These are phyloP conservation scores for Manacus vitellinus DNA, from an alignment of 2,113 vertebrate species.

Conservation along the genomic window DNA sequence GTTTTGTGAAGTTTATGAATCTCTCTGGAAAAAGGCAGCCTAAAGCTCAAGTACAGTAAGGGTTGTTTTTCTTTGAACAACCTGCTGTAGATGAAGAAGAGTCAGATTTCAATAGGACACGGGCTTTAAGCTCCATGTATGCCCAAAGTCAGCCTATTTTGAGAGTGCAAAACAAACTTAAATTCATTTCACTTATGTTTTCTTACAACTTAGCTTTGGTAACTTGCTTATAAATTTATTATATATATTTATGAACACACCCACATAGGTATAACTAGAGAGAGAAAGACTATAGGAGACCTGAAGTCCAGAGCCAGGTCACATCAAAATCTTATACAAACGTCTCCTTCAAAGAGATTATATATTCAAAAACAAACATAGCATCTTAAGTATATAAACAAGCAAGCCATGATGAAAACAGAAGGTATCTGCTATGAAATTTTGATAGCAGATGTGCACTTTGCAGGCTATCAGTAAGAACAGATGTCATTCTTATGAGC, in stretches of 20 bases:
- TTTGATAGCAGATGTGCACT: background rate
- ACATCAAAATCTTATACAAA: background rate
- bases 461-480: background rate
- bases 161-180: background rate
- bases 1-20: constrained; percentile 22
- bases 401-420: background rate
- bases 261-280: background rate
- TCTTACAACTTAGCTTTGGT: background rate
- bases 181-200: background rate
- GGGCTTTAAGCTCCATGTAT: background rate
- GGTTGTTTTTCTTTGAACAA: background rate
- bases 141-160: background rate
- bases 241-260: background rate
- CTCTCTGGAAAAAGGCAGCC: constrained; percentile 13
- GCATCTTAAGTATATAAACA: background rate
- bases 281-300: background rate
- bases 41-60: constrained; percentile 1
- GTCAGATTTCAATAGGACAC: background rate
- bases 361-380: background rate
- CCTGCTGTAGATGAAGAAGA: background rate
- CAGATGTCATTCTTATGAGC: background rate
- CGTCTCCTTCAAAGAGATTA: background rate
- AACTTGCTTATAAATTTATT: background rate
- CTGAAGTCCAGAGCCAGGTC: background rate
- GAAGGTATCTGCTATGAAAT: background rate